A percentile compares a stretch with the other conserved stretches of the same genome.
Conservation (phyloP, 2,888 invertebrate genomes). For the Cylloceria caligata region DNA sequence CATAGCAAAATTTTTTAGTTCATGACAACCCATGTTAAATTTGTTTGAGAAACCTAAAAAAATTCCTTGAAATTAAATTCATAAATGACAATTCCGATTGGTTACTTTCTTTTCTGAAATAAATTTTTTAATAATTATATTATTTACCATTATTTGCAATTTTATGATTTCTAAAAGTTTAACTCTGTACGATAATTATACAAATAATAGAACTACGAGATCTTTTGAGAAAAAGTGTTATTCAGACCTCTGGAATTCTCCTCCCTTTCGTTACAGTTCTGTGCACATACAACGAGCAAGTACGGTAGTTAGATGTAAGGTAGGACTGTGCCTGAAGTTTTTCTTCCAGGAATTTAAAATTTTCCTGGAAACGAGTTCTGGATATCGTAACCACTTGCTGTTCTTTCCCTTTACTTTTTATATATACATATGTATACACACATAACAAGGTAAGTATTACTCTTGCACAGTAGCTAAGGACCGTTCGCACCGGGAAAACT, state of each 20-base stretch:
- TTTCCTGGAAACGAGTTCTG: conserved; percentile 11
- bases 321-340: not conserved
- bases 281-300: not conserved
- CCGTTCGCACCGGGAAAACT: conserved; percentile 2
- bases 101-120: not conserved
- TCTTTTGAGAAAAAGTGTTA: not conserved
- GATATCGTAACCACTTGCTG: conserved; percentile 7
- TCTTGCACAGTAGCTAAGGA: not conserved
- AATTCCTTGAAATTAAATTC: too few species aligned
- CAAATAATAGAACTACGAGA: not conserved
- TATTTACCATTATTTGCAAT: not conserved
- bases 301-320: not conserved
- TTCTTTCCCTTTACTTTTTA: conserved; percentile 11
- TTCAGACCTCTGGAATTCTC: not conserved
- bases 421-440: not conserved
- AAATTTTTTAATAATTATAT: not conserved
- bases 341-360: not conserved
- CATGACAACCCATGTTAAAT: too few species aligned
- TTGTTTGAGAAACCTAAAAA: too few species aligned
- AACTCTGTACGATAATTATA: not conserved
- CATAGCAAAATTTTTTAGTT: too few species aligned
- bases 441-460: not conserved
- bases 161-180: not conserved
- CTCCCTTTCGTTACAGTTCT: not conserved
- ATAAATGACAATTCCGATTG: too few species aligned